Conservation (phyloP, 2,888 invertebrate genomes). For the Erebia epiphron region DNA sequence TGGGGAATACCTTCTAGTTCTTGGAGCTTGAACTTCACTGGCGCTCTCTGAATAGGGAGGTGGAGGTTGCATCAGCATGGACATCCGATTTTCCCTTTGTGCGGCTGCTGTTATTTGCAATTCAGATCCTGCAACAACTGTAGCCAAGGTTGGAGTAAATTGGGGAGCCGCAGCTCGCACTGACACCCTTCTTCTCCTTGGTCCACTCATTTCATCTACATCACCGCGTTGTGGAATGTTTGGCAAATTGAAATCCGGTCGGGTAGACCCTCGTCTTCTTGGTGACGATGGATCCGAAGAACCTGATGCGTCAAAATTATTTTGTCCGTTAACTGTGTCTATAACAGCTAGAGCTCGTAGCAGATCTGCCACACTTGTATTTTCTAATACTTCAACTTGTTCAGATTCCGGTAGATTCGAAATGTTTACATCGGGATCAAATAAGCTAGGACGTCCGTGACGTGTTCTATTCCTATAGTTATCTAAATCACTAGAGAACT, state of each 20-base stretch:
- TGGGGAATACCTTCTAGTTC: constrained; percentile 70
- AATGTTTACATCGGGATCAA: constrained; percentile 72
- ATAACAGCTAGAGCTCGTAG: constrained; percentile 90
- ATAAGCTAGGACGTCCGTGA: constrained; percentile 72
- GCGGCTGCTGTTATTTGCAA: constrained; percentile 72
- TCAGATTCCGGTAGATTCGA: constrained; percentile 66
- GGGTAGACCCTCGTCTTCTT: constrained; percentile 64
- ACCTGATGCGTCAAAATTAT: constrained; percentile 37
- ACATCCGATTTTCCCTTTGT: constrained; percentile 73
- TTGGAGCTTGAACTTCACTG: constrained; percentile 58
- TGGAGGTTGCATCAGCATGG: constrained; percentile 73
- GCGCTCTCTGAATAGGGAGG: constrained; percentile 70
- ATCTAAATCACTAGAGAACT: constrained; percentile 63
- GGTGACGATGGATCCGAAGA: constrained; percentile 44
- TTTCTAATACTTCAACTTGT: constrained; percentile 87
- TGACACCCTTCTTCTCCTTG: constrained; percentile 69
- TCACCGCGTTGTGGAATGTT: constrained; percentile 54
- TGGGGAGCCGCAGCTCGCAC: constrained; percentile 70
- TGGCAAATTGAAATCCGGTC: constrained; percentile 63
- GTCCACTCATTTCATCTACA: constrained; percentile 60
- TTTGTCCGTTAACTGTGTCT: constrained; percentile 63
- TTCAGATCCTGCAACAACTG: constrained; percentile 74
- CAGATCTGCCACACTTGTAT: constrained; percentile 92
- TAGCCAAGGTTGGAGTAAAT: constrained; percentile 74
- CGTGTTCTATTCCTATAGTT: constrained; percentile 68